phyloP scores from a whole-genome alignment of 2,888 invertebrate species.

The Timema cristinae region DNA sequence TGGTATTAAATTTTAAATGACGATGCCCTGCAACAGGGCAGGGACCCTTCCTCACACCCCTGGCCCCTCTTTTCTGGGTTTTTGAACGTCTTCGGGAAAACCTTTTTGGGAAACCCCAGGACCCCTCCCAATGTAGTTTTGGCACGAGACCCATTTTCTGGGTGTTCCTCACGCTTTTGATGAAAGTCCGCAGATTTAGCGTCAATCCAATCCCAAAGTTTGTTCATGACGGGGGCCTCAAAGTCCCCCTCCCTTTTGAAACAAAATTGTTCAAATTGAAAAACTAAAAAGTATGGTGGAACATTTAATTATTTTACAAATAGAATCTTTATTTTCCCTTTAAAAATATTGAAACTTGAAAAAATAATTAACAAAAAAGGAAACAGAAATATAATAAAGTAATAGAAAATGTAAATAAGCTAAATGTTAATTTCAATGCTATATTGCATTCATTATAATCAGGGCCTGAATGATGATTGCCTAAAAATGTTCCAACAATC shows the following conservation, averaged over 20 bases:
- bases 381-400: no score
- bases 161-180: conserved; percentile 95
- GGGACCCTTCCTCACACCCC: conserved; percentile 97
- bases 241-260: conserved; percentile 74
- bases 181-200: conserved; percentile 97
- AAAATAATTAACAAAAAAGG: no score
- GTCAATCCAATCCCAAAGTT: conserved; percentile 98
- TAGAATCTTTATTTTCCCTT: no score
- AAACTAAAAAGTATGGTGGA: no score
- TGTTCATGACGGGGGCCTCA: conserved; percentile 97
- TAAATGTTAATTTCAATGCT: no score
- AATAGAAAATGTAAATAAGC: no score
- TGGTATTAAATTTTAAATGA: no score
- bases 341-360: no score
- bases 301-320: no score
- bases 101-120: conserved; percentile 72
- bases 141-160: conserved; percentile 95
- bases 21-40: conserved; percentile 94
- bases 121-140: conserved; percentile 98
- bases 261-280: neutral
- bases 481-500: no score
- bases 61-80: conserved; percentile 94
- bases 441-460: no score
- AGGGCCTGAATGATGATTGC: no score
- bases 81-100: conserved; percentile 87